Evolutionary conservation across 2,888 invertebrate species (phyloP).

Genomic region (Drosophila algonquin): DNA sequence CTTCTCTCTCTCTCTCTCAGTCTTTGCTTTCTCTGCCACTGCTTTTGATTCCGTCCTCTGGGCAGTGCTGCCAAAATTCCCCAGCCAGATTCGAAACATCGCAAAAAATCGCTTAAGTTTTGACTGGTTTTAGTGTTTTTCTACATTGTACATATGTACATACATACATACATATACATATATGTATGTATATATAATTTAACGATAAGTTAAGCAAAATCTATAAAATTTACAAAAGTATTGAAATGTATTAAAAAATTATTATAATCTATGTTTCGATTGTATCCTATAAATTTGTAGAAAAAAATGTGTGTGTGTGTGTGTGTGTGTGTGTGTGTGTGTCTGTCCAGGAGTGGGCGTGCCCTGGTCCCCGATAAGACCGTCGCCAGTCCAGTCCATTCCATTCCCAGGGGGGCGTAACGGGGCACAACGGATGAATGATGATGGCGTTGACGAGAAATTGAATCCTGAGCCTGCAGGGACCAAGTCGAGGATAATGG

Average conservation of each 20-base stretch:
- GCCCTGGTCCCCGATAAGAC: conserved; percentile 17
- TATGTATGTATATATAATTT: too few relatives aligned
- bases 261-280: too few relatives aligned
- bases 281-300: too few relatives aligned
- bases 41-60: neutral
- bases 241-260: too few relatives aligned
- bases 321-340: neutral
- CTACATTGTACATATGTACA: too few relatives aligned
- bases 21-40: neutral
- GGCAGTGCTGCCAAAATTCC: neutral
- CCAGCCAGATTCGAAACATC: too few relatives aligned
- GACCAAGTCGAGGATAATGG: conserved; percentile 5
- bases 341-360: conserved; percentile 18
- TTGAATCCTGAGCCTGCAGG: conserved; percentile 22
- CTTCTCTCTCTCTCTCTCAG: neutral
- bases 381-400: neutral
- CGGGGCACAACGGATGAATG: conserved; percentile 22
- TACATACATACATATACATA: too few relatives aligned
- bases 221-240: too few relatives aligned
- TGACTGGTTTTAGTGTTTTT: too few relatives aligned
- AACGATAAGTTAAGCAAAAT: too few relatives aligned
- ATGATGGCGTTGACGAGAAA: conserved; percentile 24
- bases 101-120: too few relatives aligned
- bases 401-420: conserved; percentile 17
- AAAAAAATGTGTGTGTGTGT: too few relatives aligned